Base-by-base conservation (phyloP, 1,140 invertebrate genomes). In the Telenomus remus region DNA sequence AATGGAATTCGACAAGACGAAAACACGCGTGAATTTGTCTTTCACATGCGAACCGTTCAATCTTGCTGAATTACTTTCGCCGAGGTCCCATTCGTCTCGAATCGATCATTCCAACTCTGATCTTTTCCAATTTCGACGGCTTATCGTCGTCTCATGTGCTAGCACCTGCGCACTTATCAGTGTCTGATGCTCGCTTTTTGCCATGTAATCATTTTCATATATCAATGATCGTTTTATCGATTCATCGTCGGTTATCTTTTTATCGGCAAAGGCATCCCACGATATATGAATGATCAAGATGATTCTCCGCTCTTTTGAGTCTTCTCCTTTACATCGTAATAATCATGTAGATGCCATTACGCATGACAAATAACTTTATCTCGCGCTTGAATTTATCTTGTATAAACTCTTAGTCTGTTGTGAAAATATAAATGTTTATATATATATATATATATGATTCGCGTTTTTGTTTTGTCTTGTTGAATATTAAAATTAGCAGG, bases 161-260 rank as follows among this genome's bases (percentile, higher is more conserved):
- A 49, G 50, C 37, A 11, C 19, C 14, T 44, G 13, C 35, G 42
- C 12, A 37, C 53, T 72, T 72, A 57, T 72, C 54, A 54, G 55
- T 60, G 43, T 53, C 46, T 15, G n/a, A n/a, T 11, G 1, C 15
- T 60, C 43, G 70, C 60, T 65, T 66, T 66, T 56, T 66, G 55
- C 61, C 15, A 7, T 34, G 46, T 74, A 74, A 74, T 66, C 70
- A 39, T 64, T 65, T 56, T 53, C 50, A 48, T 57, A 73, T 73
- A 49, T 44, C 5, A 59, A 4, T 27, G 2, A 1, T 27, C n/a
- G 19, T 11, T 57, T 74, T 61, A 74, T 66, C 71, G 63, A 74
- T 74, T 66, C 71, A 56, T 74, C 61, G 54, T 34, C 19, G 34
- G 37, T 12, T 59, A 73, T 27, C 19, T 27, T 27, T 27, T 27